Evolutionary conservation across 2,797 vertebrate species (phyloP), one percentile per base, ranked within the genome.

Genomic region (Phalanger gymnotis): DNA sequence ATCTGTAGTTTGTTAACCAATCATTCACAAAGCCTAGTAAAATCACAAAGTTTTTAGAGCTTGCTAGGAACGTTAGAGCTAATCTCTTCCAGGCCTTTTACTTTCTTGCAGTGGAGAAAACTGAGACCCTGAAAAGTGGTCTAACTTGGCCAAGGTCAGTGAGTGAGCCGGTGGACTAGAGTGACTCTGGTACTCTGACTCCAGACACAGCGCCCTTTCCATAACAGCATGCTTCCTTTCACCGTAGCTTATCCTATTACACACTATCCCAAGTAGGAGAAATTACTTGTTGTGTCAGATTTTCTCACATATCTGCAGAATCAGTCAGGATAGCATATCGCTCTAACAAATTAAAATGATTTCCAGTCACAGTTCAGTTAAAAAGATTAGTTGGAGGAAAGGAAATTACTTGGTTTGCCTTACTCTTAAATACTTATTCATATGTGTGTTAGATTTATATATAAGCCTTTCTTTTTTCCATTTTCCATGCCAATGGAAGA

Each of bases 381-480:
- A 94, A 92, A 34, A 73, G 61, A 73, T 19, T 73, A 73, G 5
- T 7, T 73, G 61, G 5, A n/a, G 34, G 5, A 66, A 73, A 73
- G 34, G 34, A 40, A 73, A 73, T 73, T 40, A n/a, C 7, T 73
- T 73, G 61, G 34, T 73, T 73, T 13, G 34, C 14, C 61, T 40
- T n/a, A n/a, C 16, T n/a, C 61, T 73, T 73, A 73, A 73, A 73
- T 5, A n/a, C 14, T n/a, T n/a, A 73, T n/a, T n/a, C 14, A 73
- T 73, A 73, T 73, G 40, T 34, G 6, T 95, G 30, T 55, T 94
- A 25, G 92, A 92, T 31, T 73, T n/a, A 87, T 55, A 47, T 53
- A 27, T 16, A 94, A 6, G 22, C 57, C 93, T 96, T 96, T 94
- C 94, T 14, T 92, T 27, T 92, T 92, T 14, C 30, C 11, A 94